These are phyloP conservation scores for Protobothrops mucrosquamatus DNA, from an alignment of 2,113 vertebrate species.

Conservation along the genomic window DNA sequence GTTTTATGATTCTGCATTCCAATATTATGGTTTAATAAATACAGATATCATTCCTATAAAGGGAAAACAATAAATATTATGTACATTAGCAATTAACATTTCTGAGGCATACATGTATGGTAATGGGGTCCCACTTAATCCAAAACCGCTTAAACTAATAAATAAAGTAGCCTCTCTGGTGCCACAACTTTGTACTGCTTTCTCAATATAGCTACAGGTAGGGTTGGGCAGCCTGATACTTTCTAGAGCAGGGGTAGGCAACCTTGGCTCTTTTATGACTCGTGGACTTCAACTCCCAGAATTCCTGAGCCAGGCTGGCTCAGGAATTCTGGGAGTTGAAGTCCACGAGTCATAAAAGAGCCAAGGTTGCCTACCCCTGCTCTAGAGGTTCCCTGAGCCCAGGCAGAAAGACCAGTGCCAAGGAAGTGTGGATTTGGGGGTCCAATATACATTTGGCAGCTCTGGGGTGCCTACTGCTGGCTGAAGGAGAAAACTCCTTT, in stretches of 20 bases:
- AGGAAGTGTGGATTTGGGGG: neutral
- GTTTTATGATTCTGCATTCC: neutral
- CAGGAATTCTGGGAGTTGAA: no score
- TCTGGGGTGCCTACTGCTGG: neutral
- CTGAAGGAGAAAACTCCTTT: neutral
- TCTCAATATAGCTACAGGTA: neutral
- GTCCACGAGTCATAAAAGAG: no score
- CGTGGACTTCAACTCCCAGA: no score
- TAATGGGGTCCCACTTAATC: neutral
- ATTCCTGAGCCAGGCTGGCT: no score
- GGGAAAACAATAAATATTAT: neutral
- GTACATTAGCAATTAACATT: neutral
- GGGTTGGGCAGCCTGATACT: neutral
- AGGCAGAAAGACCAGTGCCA: neutral
- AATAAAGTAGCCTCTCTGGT: neutral
- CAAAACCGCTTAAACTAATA: neutral
- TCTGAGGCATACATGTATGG: neutral
- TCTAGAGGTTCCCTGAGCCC: neutral
- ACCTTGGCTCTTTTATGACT: no score
- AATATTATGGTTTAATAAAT: neutral
- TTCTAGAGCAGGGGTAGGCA: neutral
- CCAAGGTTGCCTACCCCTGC: no score
- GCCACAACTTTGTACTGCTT: neutral
- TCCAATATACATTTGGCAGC: no score
- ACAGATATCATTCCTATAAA: neutral